Evolutionary conservation across 1,140 invertebrate species (phyloP), one percentile per base, ranked within the genome.

Genomic region (Venustaconcha ellipsiformis): DNA sequence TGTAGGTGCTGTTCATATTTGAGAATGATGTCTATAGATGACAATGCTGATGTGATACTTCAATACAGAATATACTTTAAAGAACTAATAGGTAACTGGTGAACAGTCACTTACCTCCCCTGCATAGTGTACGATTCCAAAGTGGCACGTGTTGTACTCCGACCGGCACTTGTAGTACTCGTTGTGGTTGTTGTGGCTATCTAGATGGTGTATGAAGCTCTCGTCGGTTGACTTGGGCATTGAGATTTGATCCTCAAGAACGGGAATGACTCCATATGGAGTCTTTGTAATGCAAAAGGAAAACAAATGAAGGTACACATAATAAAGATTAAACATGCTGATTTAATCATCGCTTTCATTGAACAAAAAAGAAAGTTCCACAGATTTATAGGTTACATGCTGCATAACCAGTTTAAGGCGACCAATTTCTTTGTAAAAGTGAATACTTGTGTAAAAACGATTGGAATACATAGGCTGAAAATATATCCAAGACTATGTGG

Each of bases 61-160:
- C 17, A 8, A 15, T 23, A 64, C 8, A 17, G 63, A 15, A 26
- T 58, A 58, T 15, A 70, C 26, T n/a, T 30, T 57, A 20, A 58
- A 62, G 13, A 26, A 60, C 2, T 11, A 30, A 62, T 3, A 14
- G 57, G 48, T 6, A 0, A 30, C 26, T 30, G 26, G 23, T 13
- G 14, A 48, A 8, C 13, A 57, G 17, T 18, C 23, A 2, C 30
- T 37, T 15, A 80, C 79, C 79, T 78, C 23, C 1, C 72, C 79
- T 20, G 79, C 79, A 57, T 72, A 80, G 68, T 80, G 79, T 12
- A n/a, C 71, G 57, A 80, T 58, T n/a, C 64, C 68, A 62, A 80
- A 81, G 15, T 13, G n/a, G 14, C 17, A 18, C 4, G 66, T 30
- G 13, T 48, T 55, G 26, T 55, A 57, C 14, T 17, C n/a, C 18